Conservation (phyloP, 2,113 vertebrate species). For the Atractosteus spatula region DNA sequence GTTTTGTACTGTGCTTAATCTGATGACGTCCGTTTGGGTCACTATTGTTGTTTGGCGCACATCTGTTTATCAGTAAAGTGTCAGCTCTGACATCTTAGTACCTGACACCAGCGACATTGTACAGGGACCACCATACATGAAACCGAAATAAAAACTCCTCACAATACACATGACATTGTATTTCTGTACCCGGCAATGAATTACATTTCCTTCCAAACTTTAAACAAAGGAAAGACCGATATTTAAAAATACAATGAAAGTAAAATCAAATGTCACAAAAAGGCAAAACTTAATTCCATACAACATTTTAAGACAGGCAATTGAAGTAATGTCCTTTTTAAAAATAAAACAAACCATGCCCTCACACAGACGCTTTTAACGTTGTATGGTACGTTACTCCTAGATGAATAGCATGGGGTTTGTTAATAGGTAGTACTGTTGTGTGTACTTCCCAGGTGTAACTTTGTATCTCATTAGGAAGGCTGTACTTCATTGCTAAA, state of each 20-base stretch:
- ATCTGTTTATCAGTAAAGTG: slow-evolving; percentile 43
- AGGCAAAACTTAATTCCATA: slow-evolving; percentile 39
- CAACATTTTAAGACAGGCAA: slow-evolving; percentile 35
- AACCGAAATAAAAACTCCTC: slow-evolving; percentile 34
- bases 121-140: slow-evolving; percentile 34
- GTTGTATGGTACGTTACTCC: slow-evolving; percentile 63
- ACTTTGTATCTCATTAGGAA: slow-evolving; percentile 61
- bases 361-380: slow-evolving; percentile 52
- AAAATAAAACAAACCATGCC: slow-evolving; percentile 28
- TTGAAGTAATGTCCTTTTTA: slow-evolving; percentile 41
- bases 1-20: slow-evolving; percentile 25
- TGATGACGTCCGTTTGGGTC: slow-evolving; percentile 47
- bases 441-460: slow-evolving; percentile 53
- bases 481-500: slow-evolving; percentile 73
- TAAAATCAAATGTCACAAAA: slow-evolving; percentile 4
- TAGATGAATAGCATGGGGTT: slow-evolving; percentile 69
- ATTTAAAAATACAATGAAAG: slow-evolving; percentile 17
- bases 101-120: slow-evolving; percentile 38
- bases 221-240: slow-evolving; percentile 55
- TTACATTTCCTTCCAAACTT: slow-evolving; percentile 63
- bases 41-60: slow-evolving; percentile 61
- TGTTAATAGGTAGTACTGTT: slow-evolving; percentile 69
- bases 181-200: slow-evolving; percentile 54
- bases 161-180: slow-evolving; percentile 35
- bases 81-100: slow-evolving; percentile 28